A percentile compares a stretch with the other conserved stretches of the same genome.
Conservation (phyloP, 2,797 vertebrate species). For the Iguana delicatissima region DNA sequence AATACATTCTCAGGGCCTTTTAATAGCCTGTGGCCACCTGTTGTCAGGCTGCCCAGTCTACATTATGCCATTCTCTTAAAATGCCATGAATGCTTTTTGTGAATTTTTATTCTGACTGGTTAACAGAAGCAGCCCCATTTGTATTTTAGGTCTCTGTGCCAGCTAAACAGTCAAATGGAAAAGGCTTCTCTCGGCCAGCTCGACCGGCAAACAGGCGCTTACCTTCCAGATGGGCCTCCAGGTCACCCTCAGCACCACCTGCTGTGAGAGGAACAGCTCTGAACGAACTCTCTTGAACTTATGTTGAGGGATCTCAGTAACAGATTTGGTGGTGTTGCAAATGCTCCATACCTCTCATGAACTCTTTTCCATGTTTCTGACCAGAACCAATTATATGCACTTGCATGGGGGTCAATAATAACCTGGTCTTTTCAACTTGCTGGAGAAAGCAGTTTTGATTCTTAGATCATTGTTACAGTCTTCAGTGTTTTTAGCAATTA, state of each 20-base stretch:
- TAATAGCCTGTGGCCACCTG: slow-evolving; percentile 71
- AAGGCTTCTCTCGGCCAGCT: slow-evolving; percentile 91
- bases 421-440: slow-evolving; percentile 33
- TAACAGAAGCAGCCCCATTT: slow-evolving; percentile 69
- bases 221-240: slow-evolving; percentile 93
- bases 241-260: slow-evolving; percentile 79
- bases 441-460: slow-evolving; percentile 58
- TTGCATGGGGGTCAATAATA: slow-evolving; percentile 59
- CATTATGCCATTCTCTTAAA: slow-evolving; percentile 27
- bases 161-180: slow-evolving; percentile 77
- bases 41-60: slow-evolving; percentile 46
- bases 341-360: slow-evolving; percentile 49
- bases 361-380: slow-evolving; percentile 64
- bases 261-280: slow-evolving; percentile 73
- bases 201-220: slow-evolving; percentile 92
- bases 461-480: slow-evolving; percentile 78
- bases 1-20: slow-evolving; percentile 48
- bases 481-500: slow-evolving; percentile 85
- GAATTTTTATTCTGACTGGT: not conserved
- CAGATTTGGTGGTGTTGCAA: slow-evolving; percentile 44
- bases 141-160: slow-evolving; percentile 75
- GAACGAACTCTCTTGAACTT: slow-evolving; percentile 81
- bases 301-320: slow-evolving; percentile 81
- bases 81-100: slow-evolving; percentile 49
- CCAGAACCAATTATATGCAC: slow-evolving; percentile 61